Evolutionary conservation across 2,113 vertebrate species (phyloP), one percentile per base, ranked within the genome.

Genomic region (Calyptommatus sinebrachiatus): DNA sequence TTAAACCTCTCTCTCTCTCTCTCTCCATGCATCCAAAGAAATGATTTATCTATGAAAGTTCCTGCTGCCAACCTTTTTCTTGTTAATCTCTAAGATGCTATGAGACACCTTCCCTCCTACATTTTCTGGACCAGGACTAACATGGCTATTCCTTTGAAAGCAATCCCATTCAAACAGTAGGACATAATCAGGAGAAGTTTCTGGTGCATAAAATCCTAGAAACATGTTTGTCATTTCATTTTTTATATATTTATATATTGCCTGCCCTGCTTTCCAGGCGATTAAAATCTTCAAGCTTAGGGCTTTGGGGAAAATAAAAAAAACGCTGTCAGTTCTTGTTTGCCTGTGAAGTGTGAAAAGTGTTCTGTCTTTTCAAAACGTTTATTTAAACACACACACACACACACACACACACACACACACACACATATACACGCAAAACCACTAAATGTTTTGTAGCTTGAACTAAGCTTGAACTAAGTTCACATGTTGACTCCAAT

Each of bases 401-500:
- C 11, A 71, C 28, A 71, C 12, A 50, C 9, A 45, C 29, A 8
- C 7, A 26, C 26, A n/a, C n/a, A 45, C 11, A 16, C 6, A 26
- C 14, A 26, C 20, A 45, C 24, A 46, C 11, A 71, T n/a, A n/a
- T n/a, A n/a, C n/a, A n/a, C n/a, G n/a, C 28, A 14, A 71, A 48
- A 6, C 4, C 71, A 75, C n/a, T 78, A 71, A 70, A 69, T 12
- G 18, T 45, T 57, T 67, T 74, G 71, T 41, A 8, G 74, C 35
- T 78, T 80, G 73, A 89, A 86, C 18, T 22, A 61, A 8, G 74
- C 35, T 78, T 80, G 73, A 89, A 86, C 18, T 22, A 61, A 88
- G 91, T 88, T 89, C 72, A n/a, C 62, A 46, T 87, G 57, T 78
- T 83, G 69, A 24, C 21, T 84, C 77, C 87, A 90, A 92, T 85